phyloP scores from a whole-genome alignment of 2,888 invertebrate species.

The Hypolimnas misippus region DNA sequence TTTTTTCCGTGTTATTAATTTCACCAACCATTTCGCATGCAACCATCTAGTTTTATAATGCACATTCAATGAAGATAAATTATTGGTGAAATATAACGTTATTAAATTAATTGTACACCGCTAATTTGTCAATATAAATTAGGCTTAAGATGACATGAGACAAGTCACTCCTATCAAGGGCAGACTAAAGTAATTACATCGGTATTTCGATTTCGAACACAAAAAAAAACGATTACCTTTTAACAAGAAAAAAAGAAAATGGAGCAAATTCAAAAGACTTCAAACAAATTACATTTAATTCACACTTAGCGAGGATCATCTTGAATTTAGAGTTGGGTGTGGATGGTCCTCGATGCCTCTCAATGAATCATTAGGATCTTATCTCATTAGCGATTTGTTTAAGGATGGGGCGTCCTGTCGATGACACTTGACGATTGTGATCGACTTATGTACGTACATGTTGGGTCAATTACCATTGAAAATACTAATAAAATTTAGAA shows the following conservation, averaged over 20 bases:
- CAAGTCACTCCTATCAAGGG: too few species aligned
- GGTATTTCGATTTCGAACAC: not conserved
- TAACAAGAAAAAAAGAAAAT: conserved; percentile 4
- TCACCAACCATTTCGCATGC: too few species aligned
- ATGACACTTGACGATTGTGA: conserved; percentile 27
- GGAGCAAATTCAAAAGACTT: conserved; percentile 10
- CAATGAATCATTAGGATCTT: conserved; percentile 43
- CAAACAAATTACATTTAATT: conserved; percentile 37
- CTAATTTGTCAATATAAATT: too few species aligned
- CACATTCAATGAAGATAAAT: too few species aligned
- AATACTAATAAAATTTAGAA: not conserved
- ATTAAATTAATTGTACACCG: too few species aligned
- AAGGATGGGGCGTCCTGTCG: conserved; percentile 21
- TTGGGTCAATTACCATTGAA: not conserved
- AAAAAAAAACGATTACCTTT: not conserved
- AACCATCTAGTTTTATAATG: too few species aligned
- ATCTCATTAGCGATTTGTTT: conserved; percentile 43
- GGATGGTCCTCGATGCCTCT: conserved; percentile 36
- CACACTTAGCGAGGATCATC: conserved; percentile 33
- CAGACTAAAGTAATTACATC: not conserved
- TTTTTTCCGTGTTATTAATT: too few species aligned
- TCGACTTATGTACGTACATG: conserved; percentile 21
- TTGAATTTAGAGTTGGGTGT: conserved; percentile 32
- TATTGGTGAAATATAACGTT: too few species aligned
- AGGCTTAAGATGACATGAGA: too few species aligned